These are phyloP conservation scores for Notolabrus celidotus DNA, from an alignment of 2,797 vertebrate genomes.

Conservation along the genomic window DNA sequence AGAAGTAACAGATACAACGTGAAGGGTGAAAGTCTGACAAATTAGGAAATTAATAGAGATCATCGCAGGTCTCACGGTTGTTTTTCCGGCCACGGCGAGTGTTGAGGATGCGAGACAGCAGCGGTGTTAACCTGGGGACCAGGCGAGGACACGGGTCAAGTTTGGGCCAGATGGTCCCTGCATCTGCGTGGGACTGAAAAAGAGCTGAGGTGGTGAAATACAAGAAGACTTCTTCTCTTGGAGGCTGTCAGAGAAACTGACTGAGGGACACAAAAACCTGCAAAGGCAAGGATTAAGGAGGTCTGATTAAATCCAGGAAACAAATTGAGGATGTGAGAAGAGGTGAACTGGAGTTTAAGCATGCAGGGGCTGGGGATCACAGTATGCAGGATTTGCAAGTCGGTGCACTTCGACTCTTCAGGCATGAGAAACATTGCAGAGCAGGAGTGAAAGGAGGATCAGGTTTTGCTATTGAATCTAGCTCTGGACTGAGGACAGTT, in stretches of 20 bases:
- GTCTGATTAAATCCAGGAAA: conserved; percentile 57
- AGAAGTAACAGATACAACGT: conserved; percentile 41
- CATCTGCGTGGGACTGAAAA: conserved; percentile 14
- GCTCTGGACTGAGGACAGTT: conserved; percentile 53
- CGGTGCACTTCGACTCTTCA: conserved; percentile 66
- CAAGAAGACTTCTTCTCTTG: conserved; percentile 39
- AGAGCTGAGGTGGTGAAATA: conserved; percentile 60
- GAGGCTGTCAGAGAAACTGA: conserved; percentile 5
- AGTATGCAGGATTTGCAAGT: conserved; percentile 56
- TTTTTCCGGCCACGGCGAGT: conserved; percentile 14
- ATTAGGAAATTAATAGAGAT: conserved; percentile 54
- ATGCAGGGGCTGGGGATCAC: conserved; percentile 54
- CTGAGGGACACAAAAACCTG: conserved; percentile 34
- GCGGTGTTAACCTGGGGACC: conserved; percentile 14
- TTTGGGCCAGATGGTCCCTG: conserved; percentile 15
- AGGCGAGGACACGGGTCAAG: conserved; percentile 25
- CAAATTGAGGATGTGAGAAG: conserved; percentile 55
- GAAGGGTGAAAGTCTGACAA: conserved; percentile 52
- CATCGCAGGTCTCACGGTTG: conserved; percentile 20
- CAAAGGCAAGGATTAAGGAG: conserved; percentile 63
- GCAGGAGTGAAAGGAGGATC: conserved; percentile 56
- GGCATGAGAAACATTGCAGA: conserved; percentile 34
- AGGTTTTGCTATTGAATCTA: conserved; percentile 44
- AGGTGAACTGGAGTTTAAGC: conserved; percentile 48
- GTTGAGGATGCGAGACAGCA: conserved; percentile 11